Evolutionary conservation across 2,797 vertebrate genomes (phyloP), one percentile per base, ranked within the genome.

Genomic region (Acanthiza pusilla): DNA sequence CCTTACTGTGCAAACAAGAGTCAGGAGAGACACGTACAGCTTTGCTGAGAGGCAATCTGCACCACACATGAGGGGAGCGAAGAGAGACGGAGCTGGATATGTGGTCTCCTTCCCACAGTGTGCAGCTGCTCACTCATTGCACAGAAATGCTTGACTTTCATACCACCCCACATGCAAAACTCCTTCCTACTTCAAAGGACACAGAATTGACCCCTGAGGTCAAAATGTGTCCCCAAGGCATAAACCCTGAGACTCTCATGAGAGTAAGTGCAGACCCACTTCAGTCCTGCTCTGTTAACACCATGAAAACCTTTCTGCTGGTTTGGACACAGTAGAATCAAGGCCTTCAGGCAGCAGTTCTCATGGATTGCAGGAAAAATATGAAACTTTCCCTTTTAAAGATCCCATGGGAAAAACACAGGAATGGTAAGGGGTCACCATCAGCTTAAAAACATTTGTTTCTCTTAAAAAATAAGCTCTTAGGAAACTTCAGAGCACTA

Each of bases 401-500:
- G 61, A 77, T 74, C 88, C 65, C 91, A 80, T 55, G 83, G 83
- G 94, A 95, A 94, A 95, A 91, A 68, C 66, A 92, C 29, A 77
- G 43, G 67, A 90, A 87, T 65, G 47, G 88, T 91, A 42, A 94
- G 82, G 77, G 85, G 74, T 96, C 74, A 91, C 48, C 62, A 75
- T 75, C 79, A 88, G 86, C 74, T 87, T 93, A 89, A 94, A 88
- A 94, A 87, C 61, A 77, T 94, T 95, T 96, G 88, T 95, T 96
- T 96, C 82, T 80, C 65, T 95, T 96, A 94, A 88, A 96, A 94
- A 96, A 93, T 45, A 90, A 83, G 80, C 84, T 96, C 74, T 95
- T 95, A 89, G 0, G 30, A 92, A 96, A 96, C 95, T 94, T 94
- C 90, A 94, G 93, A 94, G 77, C 83, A 71, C 74, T 85, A 76